Percentiles rank a stretch among this genome's conserved stretches.
These are phyloP conservation scores for Clitarchus hookeri DNA, from an alignment of 2,888 invertebrate genomes.

Conservation along the genomic window DNA sequence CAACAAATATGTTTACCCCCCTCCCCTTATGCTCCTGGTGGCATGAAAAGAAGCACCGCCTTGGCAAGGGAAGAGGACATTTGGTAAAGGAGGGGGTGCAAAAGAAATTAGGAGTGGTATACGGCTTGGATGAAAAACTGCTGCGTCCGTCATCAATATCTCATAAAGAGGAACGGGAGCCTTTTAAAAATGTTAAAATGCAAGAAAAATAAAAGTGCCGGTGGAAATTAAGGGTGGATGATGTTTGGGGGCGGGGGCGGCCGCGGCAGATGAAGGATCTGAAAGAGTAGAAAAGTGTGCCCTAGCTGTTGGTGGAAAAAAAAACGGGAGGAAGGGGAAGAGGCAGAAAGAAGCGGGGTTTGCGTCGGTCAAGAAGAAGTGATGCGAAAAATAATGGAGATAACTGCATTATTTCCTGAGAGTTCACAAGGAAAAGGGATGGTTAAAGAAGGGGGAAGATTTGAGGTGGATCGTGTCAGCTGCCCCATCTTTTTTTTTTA, in stretches of 20 bases:
- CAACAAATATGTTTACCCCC: background rate
- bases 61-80: background rate
- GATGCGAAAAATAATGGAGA: conserved; percentile 25
- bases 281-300: background rate
- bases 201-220: conserved; percentile 25
- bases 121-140: conserved; percentile 20
- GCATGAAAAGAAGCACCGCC: background rate
- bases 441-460: background rate
- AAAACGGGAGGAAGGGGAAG: background rate
- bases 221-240: conserved; percentile 27
- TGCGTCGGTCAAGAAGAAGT: conserved; percentile 21
- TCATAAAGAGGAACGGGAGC: conserved; percentile 25
- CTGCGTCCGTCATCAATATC: conserved; percentile 31
- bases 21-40: background rate
- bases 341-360: conserved; percentile 19
- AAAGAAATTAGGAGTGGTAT: conserved; percentile 30
- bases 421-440: background rate
- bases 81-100: background rate
- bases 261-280: background rate
- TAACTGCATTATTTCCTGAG: conserved; percentile 17
- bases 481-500: background rate
- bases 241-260: background rate
- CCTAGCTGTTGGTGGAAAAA: background rate
- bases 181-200: conserved; percentile 18
- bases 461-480: background rate